Conservation (phyloP, 1,140 invertebrate genomes). For the Dendrolimus kikuchii region DNA sequence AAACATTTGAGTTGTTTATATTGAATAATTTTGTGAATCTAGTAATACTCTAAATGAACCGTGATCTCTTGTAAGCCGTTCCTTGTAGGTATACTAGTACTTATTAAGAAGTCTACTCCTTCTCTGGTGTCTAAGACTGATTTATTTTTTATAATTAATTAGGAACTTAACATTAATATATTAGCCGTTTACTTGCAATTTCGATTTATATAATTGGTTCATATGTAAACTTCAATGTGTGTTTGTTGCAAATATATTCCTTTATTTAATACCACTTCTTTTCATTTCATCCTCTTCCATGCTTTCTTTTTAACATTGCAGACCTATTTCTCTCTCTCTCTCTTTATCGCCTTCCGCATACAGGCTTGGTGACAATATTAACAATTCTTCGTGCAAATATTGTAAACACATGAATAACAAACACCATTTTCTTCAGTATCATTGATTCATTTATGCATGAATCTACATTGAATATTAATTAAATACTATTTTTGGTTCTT, state of each 20-base stretch:
- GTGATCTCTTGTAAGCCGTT: conserved; percentile 53
- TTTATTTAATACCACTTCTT: conserved; percentile 65
- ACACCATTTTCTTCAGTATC: conserved; percentile 68
- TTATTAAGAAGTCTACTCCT: conserved; percentile 18
- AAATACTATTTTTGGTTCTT: conserved; percentile 52
- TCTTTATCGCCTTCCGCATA: conserved; percentile 46
- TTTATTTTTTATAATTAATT: conserved; percentile 44
- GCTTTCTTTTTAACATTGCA: conserved; percentile 58
- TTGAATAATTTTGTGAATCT: too few relatives aligned
- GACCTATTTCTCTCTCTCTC: conserved; percentile 50
- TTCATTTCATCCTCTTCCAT: conserved; percentile 68
- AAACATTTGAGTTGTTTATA: conserved; percentile 15
- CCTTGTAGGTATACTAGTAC: conserved; percentile 47
- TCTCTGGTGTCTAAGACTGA: conserved; percentile 52
- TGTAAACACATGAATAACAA: conserved; percentile 51
- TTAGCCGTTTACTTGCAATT: conserved; percentile 54
- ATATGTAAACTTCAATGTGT: conserved; percentile 64
- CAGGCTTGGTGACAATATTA: conserved; percentile 61
- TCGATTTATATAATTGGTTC: conserved; percentile 31
- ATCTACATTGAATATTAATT: conserved; percentile 65
- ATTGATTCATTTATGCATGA: conserved; percentile 68
- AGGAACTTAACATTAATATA: conserved; percentile 40
- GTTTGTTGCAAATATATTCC: conserved; percentile 71
- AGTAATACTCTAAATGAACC: conserved; percentile 5
- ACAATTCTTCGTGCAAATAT: conserved; percentile 48